Conservation (phyloP, 2,888 invertebrate species). For the Pseudolycoriella hygida region DNA sequence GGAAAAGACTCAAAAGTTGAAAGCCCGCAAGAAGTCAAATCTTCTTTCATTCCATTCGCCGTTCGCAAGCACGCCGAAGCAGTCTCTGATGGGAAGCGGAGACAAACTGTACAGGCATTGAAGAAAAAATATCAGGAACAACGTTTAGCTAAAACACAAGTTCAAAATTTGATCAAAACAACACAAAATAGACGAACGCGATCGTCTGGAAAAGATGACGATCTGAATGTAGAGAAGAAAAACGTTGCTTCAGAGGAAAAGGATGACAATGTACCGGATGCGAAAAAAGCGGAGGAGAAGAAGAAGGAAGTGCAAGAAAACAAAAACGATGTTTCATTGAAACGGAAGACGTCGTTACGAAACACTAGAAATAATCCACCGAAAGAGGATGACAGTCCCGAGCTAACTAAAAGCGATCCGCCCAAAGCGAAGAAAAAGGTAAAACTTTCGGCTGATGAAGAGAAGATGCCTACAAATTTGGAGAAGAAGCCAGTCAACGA, state of each 20-base stretch:
- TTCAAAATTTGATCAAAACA: slow-evolving; percentile 23
- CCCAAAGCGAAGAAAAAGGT: no score
- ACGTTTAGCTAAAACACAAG: slow-evolving; percentile 35
- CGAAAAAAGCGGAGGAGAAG: neutral
- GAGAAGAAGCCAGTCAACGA: slow-evolving; percentile 9
- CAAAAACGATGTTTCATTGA: slow-evolving; percentile 7
- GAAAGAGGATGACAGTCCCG: no score
- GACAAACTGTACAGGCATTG: slow-evolving; percentile 34
- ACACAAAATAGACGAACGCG: slow-evolving; percentile 17
- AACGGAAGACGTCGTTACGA: slow-evolving; percentile 6
- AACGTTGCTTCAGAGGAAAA: slow-evolving; percentile 3
- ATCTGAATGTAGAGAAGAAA: neutral
- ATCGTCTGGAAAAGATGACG: slow-evolving; percentile 10
- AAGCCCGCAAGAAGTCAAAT: neutral
- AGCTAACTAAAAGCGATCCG: no score
- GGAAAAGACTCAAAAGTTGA: neutral
- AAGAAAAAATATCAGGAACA: slow-evolving; percentile 42
- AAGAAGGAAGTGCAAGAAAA: neutral
- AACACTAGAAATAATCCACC: neutral
- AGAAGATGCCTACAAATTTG: slow-evolving; percentile 3
- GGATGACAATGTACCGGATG: slow-evolving; percentile 6
- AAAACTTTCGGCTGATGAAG: no score
- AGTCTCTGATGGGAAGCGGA: slow-evolving; percentile 22
- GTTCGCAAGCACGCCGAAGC: slow-evolving; percentile 36
- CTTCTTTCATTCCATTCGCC: slow-evolving; percentile 32